phyloP scores from a whole-genome alignment of 2,113 vertebrate species.

The Macrotis lagotis region DNA sequence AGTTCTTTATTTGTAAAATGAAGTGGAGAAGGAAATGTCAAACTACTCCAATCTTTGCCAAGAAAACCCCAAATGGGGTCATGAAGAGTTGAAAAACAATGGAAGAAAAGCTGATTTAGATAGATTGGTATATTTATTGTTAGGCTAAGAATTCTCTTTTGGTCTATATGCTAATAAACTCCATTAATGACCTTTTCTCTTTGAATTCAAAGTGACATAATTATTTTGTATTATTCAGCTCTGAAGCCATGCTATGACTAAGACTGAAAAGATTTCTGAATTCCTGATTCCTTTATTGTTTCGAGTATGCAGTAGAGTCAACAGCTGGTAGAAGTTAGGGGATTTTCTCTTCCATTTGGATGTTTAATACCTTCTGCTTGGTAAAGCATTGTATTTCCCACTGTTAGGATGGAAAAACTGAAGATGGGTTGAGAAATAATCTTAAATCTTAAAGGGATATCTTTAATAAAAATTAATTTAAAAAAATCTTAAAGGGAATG shows the following conservation, averaged over 20 bases:
- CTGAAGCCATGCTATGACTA: neutral
- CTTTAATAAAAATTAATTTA: no score
- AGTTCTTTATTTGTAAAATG: neutral
- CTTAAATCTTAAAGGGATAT: neutral
- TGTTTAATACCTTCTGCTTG: neutral
- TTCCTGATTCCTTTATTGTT: neutral
- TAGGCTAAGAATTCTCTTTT: neutral
- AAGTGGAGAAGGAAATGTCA: neutral
- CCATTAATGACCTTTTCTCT: neutral
- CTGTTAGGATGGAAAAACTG: constrained; percentile 56
- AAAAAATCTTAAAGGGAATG: neutral
- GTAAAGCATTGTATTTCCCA: neutral
- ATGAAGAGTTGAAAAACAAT: neutral
- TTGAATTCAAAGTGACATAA: neutral
- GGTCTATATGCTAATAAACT: neutral
- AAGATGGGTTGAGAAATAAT: neutral
- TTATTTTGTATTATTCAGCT: neutral
- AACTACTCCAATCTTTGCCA: neutral
- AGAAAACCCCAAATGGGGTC: neutral
- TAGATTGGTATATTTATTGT: neutral
- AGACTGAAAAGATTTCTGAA: neutral
- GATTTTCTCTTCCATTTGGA: neutral
- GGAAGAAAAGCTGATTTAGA: neutral
- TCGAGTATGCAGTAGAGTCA: neutral
- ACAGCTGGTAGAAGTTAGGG: neutral